These are phyloP conservation scores for Nudaria mundana DNA, from an alignment of 2,888 invertebrate genomes.

Conservation along the genomic window DNA sequence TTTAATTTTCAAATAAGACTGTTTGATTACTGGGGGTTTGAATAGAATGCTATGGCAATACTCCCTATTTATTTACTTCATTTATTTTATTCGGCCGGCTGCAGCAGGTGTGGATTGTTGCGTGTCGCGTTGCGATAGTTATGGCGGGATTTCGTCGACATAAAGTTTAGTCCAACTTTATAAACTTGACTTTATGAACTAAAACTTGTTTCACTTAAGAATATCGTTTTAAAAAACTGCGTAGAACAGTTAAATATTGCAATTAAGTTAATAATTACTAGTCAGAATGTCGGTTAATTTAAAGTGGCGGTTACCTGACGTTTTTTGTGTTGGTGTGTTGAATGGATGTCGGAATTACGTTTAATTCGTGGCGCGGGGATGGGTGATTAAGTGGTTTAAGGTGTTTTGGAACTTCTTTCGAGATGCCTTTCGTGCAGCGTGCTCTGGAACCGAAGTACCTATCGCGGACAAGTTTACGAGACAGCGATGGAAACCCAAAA, in stretches of 20 bases:
- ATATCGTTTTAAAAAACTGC: slow-evolving; percentile 40
- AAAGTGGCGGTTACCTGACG: slow-evolving; percentile 81
- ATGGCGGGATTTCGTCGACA: slow-evolving; percentile 73
- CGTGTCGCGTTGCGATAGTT: slow-evolving; percentile 33
- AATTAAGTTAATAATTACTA: slow-evolving; percentile 66
- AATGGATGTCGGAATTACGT: slow-evolving; percentile 74
- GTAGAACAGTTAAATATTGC: slow-evolving; percentile 34
- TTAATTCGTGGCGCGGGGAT: slow-evolving; percentile 70
- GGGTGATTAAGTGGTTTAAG: slow-evolving; percentile 64
- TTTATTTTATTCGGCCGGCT: slow-evolving; percentile 61
- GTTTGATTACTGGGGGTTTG: no score
- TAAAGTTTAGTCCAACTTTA: slow-evolving; percentile 70
- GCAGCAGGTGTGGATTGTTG: slow-evolving; percentile 40
- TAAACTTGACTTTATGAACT: slow-evolving; percentile 43
- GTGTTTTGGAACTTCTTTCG: slow-evolving; percentile 59
- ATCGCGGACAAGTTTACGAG: slow-evolving; percentile 84
- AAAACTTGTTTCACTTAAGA: slow-evolving; percentile 37
- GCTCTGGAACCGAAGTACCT: slow-evolving; percentile 91
- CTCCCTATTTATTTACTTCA: slow-evolving; percentile 39
- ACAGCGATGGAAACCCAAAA: slow-evolving; percentile 80
- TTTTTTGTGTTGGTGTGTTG: slow-evolving; percentile 79
- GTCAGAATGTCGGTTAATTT: slow-evolving; percentile 80
- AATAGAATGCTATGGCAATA: slow-evolving; percentile 43
- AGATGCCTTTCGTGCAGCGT: slow-evolving; percentile 94
- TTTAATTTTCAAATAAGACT: background rate